These are phyloP conservation scores for Philopedon plagiatum DNA, from an alignment of 2,888 invertebrate genomes.

Conservation along the genomic window DNA sequence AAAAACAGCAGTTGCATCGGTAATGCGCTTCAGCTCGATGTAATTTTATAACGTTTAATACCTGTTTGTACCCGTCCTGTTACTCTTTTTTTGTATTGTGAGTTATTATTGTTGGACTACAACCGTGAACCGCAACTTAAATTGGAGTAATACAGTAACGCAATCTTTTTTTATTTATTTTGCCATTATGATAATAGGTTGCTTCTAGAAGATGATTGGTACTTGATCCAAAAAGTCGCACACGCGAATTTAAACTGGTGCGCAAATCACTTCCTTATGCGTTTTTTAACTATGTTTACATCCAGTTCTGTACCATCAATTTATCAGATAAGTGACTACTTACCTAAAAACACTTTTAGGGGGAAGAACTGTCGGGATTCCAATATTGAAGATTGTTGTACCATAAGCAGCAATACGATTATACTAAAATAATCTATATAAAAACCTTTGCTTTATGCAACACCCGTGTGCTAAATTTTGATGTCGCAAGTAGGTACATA, in stretches of 20 bases:
- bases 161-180: conserved; percentile 41
- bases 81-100: conserved; percentile 17
- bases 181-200: conserved; percentile 40
- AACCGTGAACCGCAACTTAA: conserved; percentile 36
- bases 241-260: conserved; percentile 43
- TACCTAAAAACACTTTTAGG: too few species aligned
- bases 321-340: too few species aligned
- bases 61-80: conserved; percentile 28
- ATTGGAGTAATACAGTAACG: conserved; percentile 42
- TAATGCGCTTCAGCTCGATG: conserved; percentile 18
- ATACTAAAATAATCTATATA: too few species aligned
- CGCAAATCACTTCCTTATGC: conserved; percentile 46
- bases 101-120: conserved; percentile 32
- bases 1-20: not conserved
- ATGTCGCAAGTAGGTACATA: too few species aligned
- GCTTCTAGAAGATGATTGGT: conserved; percentile 40
- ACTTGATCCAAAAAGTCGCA: conserved; percentile 44
- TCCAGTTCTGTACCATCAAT: not conserved
- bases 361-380: too few species aligned
- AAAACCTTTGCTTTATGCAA: too few species aligned
- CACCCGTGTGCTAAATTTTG: too few species aligned
- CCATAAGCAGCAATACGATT: too few species aligned
- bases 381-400: too few species aligned
- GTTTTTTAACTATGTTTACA: conserved; percentile 37
- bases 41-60: conserved; percentile 27